A percentile compares a stretch with the other conserved stretches of the same genome.
These are phyloP conservation scores for Crenuchus spilurus DNA, from an alignment of 2,797 vertebrate species.

Conservation along the genomic window DNA sequence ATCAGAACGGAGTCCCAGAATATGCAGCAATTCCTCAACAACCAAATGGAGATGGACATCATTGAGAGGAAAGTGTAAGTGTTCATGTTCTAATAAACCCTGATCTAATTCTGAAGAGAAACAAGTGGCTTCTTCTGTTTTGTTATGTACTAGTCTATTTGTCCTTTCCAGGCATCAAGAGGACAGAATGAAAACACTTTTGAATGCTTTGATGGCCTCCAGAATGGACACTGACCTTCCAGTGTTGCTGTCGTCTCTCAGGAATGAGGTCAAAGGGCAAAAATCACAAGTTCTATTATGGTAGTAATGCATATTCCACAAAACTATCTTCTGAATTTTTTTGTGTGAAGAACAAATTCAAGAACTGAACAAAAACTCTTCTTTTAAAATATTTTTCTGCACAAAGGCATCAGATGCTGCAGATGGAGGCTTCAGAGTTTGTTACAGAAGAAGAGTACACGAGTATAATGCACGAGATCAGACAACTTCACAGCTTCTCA, in stretches of 20 bases:
- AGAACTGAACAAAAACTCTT: not conserved
- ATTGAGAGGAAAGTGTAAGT: not conserved
- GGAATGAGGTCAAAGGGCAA: not conserved
- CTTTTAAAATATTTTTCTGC: not conserved
- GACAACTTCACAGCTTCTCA: not conserved
- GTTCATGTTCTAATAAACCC: not conserved
- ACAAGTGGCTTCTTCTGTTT: not conserved
- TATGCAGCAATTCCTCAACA: not conserved
- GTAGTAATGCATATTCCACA: not conserved
- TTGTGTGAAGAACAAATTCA: not conserved
- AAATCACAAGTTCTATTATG: not conserved
- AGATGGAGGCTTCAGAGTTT: not conserved
- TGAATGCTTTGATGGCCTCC: not conserved
- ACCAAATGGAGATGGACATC: not conserved
- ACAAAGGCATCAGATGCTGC: not conserved
- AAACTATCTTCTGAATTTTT: not conserved
- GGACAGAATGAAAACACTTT: not conserved
- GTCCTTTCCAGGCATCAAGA: not conserved
- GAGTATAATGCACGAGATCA: not conserved
- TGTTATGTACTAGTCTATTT: not conserved
- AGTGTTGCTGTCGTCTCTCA: not conserved
- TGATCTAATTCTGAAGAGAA: not conserved
- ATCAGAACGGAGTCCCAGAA: not conserved
- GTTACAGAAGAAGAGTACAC: not conserved
- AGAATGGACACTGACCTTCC: not conserved